These are phyloP conservation scores for Cyprinodon brontotheroides DNA, from an alignment of 2,113 vertebrate genomes.

Conservation along the genomic window DNA sequence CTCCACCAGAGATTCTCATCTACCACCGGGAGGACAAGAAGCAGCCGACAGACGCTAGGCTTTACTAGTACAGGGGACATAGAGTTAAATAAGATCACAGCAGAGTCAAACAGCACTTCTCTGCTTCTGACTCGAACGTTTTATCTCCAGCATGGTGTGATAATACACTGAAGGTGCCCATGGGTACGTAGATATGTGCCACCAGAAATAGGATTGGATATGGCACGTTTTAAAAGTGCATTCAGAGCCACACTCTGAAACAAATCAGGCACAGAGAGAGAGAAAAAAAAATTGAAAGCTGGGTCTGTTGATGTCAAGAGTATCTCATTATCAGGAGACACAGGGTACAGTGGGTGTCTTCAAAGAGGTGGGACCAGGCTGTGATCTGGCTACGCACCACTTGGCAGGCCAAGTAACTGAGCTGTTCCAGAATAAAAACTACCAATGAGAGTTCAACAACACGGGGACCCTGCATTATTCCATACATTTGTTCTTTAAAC, in stretches of 20 bases:
- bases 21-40: constrained; percentile 45
- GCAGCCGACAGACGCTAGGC: constrained; percentile 40
- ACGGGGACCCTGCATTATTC: constrained; percentile 20
- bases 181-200: constrained; percentile 25
- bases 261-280: constrained; percentile 26
- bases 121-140: constrained; percentile 7
- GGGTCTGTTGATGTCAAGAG: constrained; percentile 38
- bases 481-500: not conserved
- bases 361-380: constrained; percentile 33
- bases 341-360: constrained; percentile 59
- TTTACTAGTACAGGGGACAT: constrained; percentile 18
- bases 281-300: constrained; percentile 47
- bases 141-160: constrained; percentile 11
- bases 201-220: constrained; percentile 10
- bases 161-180: constrained; percentile 33
- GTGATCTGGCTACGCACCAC: constrained; percentile 38
- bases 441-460: constrained; percentile 48
- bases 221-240: constrained; percentile 56
- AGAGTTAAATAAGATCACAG: constrained; percentile 45
- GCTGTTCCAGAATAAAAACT: constrained; percentile 51
- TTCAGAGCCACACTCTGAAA: constrained; percentile 40
- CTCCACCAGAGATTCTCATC: constrained; percentile 39
- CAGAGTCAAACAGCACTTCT: constrained; percentile 33
- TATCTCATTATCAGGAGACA: constrained; percentile 59
- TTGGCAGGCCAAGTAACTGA: constrained; percentile 53